Evolutionary conservation across 1,140 invertebrate genomes (phyloP).

Genomic region (Orchesella cincta): DNA sequence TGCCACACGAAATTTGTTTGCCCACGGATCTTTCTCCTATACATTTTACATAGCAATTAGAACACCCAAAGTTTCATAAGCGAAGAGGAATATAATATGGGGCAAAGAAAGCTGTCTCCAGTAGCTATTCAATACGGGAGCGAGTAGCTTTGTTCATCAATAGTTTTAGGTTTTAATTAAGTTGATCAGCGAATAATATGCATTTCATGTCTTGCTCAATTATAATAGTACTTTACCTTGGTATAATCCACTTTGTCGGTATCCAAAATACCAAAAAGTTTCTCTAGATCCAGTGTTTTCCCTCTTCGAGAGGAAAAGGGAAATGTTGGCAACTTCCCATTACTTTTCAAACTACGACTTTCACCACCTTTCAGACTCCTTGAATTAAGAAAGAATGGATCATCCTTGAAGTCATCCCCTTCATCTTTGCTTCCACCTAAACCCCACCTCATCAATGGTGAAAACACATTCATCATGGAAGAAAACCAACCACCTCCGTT

Average conservation of each 20-base stretch:
- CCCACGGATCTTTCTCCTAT: too few relatives aligned
- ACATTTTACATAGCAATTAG: too few relatives aligned
- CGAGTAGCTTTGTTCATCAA: too few relatives aligned
- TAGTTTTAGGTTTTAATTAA: too few relatives aligned
- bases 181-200: too few relatives aligned
- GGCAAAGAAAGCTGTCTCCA: too few relatives aligned
- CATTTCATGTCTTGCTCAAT: too few relatives aligned
- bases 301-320: not conserved
- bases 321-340: not conserved
- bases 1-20: slow-evolving; percentile 19
- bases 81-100: too few relatives aligned
- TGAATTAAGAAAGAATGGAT: not conserved
- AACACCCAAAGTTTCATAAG: too few relatives aligned
- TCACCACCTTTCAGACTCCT: not conserved
- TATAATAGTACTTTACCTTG: not conserved
- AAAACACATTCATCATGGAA: not conserved
- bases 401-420: not conserved
- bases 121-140: too few relatives aligned
- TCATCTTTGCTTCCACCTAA: not conserved
- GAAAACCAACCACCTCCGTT: not conserved
- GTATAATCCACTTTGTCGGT: not conserved
- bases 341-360: not conserved
- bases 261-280: not conserved
- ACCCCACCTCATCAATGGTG: not conserved
- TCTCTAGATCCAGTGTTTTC: not conserved